phyloP scores from a whole-genome alignment of 2,797 vertebrate genomes.

The Onychomys torridus region DNA sequence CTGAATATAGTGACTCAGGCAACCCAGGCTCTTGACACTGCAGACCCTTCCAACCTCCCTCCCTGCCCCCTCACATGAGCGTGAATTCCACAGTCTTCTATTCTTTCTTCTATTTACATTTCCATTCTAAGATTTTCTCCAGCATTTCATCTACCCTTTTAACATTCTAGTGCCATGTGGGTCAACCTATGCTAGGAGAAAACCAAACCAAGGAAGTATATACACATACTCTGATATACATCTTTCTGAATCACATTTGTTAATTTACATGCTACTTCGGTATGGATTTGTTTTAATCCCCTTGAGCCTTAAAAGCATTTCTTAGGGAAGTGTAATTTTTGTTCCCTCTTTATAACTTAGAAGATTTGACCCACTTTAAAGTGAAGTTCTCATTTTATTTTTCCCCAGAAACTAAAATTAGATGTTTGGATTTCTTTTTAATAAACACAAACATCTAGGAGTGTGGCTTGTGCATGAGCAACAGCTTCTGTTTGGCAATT shows the following conservation, averaged over 20 bases:
- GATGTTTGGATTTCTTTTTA: conserved; percentile 78
- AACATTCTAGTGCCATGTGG: not conserved
- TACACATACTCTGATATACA: not conserved
- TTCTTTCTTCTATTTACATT: not conserved
- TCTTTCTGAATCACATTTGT: conserved; percentile 19
- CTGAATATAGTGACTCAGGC: not conserved
- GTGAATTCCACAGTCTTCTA: not conserved
- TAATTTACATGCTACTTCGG: conserved; percentile 6
- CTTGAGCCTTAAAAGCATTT: conserved; percentile 57
- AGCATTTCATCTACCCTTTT: conserved; percentile 19
- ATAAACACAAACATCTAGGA: conserved; percentile 78
- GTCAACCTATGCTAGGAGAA: not conserved
- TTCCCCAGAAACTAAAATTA: conserved; percentile 80
- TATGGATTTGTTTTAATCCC: conserved; percentile 19
- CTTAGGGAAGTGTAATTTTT: not conserved
- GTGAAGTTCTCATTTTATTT: conserved; percentile 73
- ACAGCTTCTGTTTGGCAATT: conserved; percentile 77
- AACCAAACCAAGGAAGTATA: not conserved
- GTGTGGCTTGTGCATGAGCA: conserved; percentile 70
- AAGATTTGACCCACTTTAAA: conserved; percentile 80
- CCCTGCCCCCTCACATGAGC: not conserved
- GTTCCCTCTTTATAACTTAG: conserved; percentile 17
- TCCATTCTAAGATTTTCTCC: not conserved
- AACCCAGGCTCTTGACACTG: not conserved
- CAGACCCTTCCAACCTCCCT: not conserved